Conservation (phyloP, 2,113 vertebrate genomes). For the Python bivittatus region DNA sequence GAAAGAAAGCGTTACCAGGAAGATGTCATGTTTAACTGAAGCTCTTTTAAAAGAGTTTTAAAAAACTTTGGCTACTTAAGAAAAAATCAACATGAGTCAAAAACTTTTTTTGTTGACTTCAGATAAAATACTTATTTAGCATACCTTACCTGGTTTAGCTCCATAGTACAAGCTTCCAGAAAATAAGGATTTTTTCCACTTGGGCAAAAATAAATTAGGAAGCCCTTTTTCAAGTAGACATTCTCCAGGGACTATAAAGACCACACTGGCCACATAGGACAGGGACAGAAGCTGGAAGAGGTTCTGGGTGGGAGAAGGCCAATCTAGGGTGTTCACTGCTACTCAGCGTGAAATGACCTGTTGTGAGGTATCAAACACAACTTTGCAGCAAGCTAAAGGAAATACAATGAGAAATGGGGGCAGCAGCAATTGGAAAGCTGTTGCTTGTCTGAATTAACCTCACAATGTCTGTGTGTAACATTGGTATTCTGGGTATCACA, state of each 20-base stretch:
- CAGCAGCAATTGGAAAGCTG: neutral
- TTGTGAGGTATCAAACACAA: neutral
- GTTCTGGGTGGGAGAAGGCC: neutral
- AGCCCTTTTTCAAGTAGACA: neutral
- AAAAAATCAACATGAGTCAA: neutral
- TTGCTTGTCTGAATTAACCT: neutral
- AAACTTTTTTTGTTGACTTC: neutral
- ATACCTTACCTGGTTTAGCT: neutral
- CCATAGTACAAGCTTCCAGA: neutral
- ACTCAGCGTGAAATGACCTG: neutral
- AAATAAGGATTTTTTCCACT: neutral
- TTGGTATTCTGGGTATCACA: neutral
- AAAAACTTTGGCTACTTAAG: neutral
- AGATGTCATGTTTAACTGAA: neutral
- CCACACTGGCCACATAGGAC: neutral
- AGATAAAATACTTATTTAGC: neutral
- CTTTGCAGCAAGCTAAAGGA: neutral
- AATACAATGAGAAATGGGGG: neutral
- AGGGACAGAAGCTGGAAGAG: neutral
- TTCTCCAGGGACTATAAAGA: neutral
- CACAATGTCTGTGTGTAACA: neutral
- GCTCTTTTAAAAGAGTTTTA: neutral
- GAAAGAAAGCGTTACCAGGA: neutral
- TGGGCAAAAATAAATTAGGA: neutral
- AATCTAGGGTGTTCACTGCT: neutral